Evolutionary conservation across 2,888 invertebrate species (phyloP).

Genomic region (Drepana falcataria): DNA sequence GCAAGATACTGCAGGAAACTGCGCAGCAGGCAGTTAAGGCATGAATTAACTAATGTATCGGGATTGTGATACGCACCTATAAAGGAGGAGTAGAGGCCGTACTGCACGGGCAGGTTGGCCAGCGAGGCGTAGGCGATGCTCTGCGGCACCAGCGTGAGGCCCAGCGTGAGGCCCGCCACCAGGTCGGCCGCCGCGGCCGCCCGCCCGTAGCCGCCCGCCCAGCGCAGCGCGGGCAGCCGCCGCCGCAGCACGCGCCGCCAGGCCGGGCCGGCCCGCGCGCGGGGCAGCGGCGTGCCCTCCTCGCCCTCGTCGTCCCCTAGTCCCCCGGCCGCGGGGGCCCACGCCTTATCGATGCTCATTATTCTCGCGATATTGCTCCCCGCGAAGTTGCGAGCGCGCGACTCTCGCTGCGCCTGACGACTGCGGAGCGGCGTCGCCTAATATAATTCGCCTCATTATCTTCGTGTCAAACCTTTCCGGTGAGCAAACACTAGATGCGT

Average conservation of each 20-base stretch:
- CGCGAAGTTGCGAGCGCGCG: slow-evolving; percentile 9
- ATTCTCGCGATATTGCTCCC: background rate
- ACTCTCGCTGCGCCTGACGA: slow-evolving; percentile 13
- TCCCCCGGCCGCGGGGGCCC: too few species aligned
- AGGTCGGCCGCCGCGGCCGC: slow-evolving; percentile 86
- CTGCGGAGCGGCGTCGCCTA: slow-evolving; percentile 8
- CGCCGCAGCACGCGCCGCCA: slow-evolving; percentile 29
- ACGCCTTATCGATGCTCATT: too few species aligned
- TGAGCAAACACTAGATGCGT: slow-evolving; percentile 1
- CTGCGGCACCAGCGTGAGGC: slow-evolving; percentile 94
- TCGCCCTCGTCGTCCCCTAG: slow-evolving; percentile 10
- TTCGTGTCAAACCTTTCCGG: slow-evolving; percentile 17
- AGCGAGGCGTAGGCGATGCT: slow-evolving; percentile 94
- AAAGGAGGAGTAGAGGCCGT: slow-evolving; percentile 95
- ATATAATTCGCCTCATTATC: slow-evolving; percentile 31
- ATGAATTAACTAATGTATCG: too few species aligned
- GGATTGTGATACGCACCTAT: too few species aligned
- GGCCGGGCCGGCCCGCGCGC: slow-evolving; percentile 10
- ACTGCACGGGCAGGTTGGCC: slow-evolving; percentile 91
- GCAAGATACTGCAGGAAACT: too few species aligned
- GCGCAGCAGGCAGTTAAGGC: too few species aligned
- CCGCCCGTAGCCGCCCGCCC: slow-evolving; percentile 84
- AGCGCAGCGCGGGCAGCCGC: slow-evolving; percentile 77
- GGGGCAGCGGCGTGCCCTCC: slow-evolving; percentile 24
- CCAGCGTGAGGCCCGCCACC: slow-evolving; percentile 93